Evolutionary conservation across 2,797 vertebrate genomes (phyloP).

Genomic region (Epinephelus malabaricus): DNA sequence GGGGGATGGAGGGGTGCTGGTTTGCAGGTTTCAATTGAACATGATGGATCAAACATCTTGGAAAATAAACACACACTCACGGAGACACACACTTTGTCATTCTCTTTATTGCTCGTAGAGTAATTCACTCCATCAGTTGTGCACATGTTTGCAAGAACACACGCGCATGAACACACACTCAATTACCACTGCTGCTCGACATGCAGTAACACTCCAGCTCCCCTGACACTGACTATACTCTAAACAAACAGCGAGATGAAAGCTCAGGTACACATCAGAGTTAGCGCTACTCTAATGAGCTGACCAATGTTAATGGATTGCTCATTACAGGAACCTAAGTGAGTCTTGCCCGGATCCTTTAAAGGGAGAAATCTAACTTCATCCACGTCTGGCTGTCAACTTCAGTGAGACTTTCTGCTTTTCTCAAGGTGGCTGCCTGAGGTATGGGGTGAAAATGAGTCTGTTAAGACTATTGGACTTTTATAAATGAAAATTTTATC

Average conservation of each 20-base stretch:
- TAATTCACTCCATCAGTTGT: constrained; percentile 58
- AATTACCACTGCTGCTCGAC: constrained; percentile 44
- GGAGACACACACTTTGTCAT: constrained; percentile 66
- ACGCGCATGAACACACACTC: constrained; percentile 20
- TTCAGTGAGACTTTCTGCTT: constrained; percentile 30
- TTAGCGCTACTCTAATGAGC: constrained; percentile 72
- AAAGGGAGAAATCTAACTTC: constrained; percentile 48
- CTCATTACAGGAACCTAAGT: constrained; percentile 67
- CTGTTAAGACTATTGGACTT: constrained; percentile 17
- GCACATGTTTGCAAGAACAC: constrained; percentile 43
- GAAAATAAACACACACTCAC: constrained; percentile 77
- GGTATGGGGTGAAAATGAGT: constrained; percentile 18
- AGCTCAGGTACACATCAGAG: constrained; percentile 59
- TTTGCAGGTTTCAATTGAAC: constrained; percentile 59
- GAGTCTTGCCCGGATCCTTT: constrained; percentile 47
- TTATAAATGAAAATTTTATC: constrained; percentile 20
- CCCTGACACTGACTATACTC: constrained; percentile 66
- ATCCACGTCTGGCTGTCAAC: constrained; percentile 51
- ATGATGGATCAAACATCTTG: constrained; percentile 73
- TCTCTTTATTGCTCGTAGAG: constrained; percentile 47
- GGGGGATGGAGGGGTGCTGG: constrained; percentile 24
- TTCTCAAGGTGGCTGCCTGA: constrained; percentile 22
- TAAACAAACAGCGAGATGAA: constrained; percentile 81
- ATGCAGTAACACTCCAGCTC: constrained; percentile 59
- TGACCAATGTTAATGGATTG: constrained; percentile 71